Conservation (phyloP, 1,140 invertebrate species). For the fruit fly (Drosophila melanogaster) region Release_6_plus_ISO1_MT NT_033779.5:6028001-6028500, state of each 20-base stretch:
- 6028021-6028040: constrained; percentile 11
- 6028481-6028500: neutral
- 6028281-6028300: constrained; percentile 75
- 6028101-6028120: constrained; percentile 62
- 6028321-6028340: constrained; percentile 77
- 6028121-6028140: constrained; percentile 71
- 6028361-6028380: constrained; percentile 77
- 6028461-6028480: constrained; percentile 30
- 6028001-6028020: constrained; percentile 40
- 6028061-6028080: constrained; percentile 28
- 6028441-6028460: constrained; percentile 35
- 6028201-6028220: neutral
- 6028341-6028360: constrained; percentile 68
- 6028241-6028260: constrained; percentile 72
- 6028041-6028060: neutral
- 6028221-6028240: constrained; percentile 56
- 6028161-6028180: constrained; percentile 75
- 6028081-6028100: constrained; percentile 62
- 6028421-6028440: constrained; percentile 14
- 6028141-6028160: constrained; percentile 67
- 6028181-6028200: constrained; percentile 47
- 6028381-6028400: constrained; percentile 70
- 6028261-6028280: constrained; percentile 74
- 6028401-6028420: constrained; percentile 30
- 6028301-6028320: constrained; percentile 77